phyloP scores from a whole-genome alignment of 2,113 vertebrate species.

The Scophthalmus maximus region DNA sequence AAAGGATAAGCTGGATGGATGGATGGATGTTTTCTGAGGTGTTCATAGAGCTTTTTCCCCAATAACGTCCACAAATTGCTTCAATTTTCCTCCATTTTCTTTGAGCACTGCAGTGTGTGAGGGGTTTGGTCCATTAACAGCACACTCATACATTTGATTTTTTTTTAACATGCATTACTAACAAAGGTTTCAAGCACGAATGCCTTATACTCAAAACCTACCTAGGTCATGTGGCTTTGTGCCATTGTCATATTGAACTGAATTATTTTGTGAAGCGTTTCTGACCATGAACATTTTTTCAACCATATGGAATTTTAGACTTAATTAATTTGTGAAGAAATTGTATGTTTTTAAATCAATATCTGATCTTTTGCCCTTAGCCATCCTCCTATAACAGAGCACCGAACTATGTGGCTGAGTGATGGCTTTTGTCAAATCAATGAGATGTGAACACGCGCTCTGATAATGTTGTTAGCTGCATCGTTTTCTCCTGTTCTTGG shows the following conservation, averaged over 20 bases:
- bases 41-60: neutral
- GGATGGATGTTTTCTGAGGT: neutral
- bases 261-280: neutral
- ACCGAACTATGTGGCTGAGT: constrained; percentile 51
- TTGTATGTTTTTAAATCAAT: neutral
- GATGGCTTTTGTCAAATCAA: constrained; percentile 77
- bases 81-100: neutral
- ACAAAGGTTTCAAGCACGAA: neutral
- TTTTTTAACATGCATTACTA: neutral
- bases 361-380: constrained; percentile 12
- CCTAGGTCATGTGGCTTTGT: neutral
- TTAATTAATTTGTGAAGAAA: neutral
- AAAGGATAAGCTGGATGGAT: neutral
- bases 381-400: constrained; percentile 34
- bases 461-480: constrained; percentile 76
- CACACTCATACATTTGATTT: neutral
- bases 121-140: too few relatives aligned
- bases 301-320: neutral
- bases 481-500: constrained; percentile 73
- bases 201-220: neutral
- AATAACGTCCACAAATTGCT: too few relatives aligned
- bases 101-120: neutral
- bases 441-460: constrained; percentile 77
- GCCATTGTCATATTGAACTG: neutral
- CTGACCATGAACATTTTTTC: neutral